Conservation (phyloP, 2,888 invertebrate genomes). For the Tenthredo livida region DNA sequence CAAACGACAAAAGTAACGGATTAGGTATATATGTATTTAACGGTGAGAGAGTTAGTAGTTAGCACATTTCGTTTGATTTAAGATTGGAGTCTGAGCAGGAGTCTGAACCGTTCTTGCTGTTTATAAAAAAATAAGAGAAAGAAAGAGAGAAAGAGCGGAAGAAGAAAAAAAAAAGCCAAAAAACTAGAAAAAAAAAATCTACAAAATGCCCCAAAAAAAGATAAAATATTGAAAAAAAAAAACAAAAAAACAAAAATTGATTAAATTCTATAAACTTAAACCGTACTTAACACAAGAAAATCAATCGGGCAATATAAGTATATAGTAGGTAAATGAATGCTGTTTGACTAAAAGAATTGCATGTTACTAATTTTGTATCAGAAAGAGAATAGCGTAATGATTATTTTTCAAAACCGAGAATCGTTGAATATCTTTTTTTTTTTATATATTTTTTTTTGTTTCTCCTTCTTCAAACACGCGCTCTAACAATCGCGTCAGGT, state of each 20-base stretch:
- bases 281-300: slow-evolving; percentile 29
- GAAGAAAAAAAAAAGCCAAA: not conserved
- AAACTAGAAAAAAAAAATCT: slow-evolving; percentile 30
- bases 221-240: not conserved
- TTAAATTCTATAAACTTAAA: not conserved
- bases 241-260: not conserved
- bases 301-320: slow-evolving; percentile 23
- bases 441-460: slow-evolving; percentile 22
- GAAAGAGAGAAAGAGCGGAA: not conserved
- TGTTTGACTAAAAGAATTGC: slow-evolving; percentile 54
- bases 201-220: not conserved
- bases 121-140: slow-evolving; percentile 10
- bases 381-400: slow-evolving; percentile 55
- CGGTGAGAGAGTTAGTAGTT: slow-evolving; percentile 9
- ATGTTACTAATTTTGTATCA: slow-evolving; percentile 56
- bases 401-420: slow-evolving; percentile 51
- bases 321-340: slow-evolving; percentile 39
- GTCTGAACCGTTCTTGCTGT: slow-evolving; percentile 19
- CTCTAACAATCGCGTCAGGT: slow-evolving; percentile 23
- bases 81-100: not conserved
- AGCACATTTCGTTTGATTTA: not conserved
- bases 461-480: not conserved
- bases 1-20: slow-evolving; percentile 23
- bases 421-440: slow-evolving; percentile 32
- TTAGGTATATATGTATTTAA: slow-evolving; percentile 18